Conservation (phyloP, 2,888 invertebrate species). For the Oscheius sp. region DNA sequence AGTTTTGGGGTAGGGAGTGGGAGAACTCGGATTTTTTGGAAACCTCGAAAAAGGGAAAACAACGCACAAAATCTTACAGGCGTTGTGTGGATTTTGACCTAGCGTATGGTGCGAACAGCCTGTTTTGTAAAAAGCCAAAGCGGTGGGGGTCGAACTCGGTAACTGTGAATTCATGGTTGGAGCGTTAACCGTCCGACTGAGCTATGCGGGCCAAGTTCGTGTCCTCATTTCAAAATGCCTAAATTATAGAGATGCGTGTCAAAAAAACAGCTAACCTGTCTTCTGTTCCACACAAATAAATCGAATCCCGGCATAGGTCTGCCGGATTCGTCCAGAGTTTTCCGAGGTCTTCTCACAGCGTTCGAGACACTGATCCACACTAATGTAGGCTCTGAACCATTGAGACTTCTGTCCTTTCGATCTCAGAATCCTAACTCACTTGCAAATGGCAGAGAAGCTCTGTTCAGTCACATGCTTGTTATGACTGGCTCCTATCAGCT, state of each 20-base stretch:
- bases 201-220: no score
- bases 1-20: not conserved
- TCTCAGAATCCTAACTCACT: conserved; percentile 43
- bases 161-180: no score
- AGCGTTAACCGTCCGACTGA: no score
- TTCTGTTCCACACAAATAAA: conserved; percentile 63
- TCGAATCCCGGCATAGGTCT: conserved; percentile 63
- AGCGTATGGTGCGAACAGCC: no score
- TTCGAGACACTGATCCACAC: conserved; percentile 58
- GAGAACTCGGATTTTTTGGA: conserved; percentile 1
- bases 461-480: conserved; percentile 53
- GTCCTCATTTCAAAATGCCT: no score
- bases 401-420: not conserved
- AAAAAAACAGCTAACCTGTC: conserved; percentile 46
- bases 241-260: not conserved
- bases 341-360: conserved; percentile 57
- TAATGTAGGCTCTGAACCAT: conserved; percentile 57
- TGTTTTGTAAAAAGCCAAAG: no score
- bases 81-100: no score
- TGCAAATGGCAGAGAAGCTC: conserved; percentile 60
- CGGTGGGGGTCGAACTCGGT: no score
- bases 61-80: no score
- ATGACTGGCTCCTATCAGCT: conserved; percentile 48
- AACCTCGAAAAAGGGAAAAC: conserved; percentile 6
- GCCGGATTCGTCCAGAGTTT: conserved; percentile 58